Percentiles rank a stretch among this genome's conserved stretches.
Conservation (phyloP, 2,113 vertebrate genomes). For the Ophiodon elongatus region DNA sequence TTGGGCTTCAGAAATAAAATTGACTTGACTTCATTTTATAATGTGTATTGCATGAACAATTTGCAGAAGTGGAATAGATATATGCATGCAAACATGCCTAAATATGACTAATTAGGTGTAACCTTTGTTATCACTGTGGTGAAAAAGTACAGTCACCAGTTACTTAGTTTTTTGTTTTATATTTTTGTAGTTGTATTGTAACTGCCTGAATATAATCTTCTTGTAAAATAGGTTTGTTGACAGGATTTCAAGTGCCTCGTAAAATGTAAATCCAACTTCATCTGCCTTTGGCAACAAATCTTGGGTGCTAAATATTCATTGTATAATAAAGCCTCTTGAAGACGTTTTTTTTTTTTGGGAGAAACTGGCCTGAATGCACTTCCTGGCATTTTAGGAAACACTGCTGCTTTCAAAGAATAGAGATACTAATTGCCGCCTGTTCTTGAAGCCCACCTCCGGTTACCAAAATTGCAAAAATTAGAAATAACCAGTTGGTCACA, state of each 20-base stretch:
- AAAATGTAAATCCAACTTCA: neutral
- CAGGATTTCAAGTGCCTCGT: neutral
- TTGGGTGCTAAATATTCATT: constrained; percentile 7
- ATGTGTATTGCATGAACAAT: neutral
- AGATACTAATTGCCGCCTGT: neutral
- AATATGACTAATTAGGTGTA: neutral
- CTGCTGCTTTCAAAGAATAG: neutral
- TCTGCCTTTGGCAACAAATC: neutral
- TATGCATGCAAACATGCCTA: constrained; percentile 1
- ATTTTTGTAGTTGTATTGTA: neutral
- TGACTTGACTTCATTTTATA: neutral
- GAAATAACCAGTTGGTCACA: neutral
- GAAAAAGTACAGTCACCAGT: neutral
- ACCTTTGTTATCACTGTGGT: neutral
- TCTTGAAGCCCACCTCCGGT: constrained; percentile 4
- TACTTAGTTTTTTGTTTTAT: neutral
- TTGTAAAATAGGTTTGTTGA: neutral
- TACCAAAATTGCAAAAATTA: neutral
- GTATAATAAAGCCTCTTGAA: neutral
- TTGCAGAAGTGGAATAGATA: neutral
- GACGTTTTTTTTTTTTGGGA: neutral
- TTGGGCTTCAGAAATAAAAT: neutral
- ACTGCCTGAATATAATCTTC: neutral
- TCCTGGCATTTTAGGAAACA: neutral
- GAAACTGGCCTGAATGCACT: neutral